Evolutionary conservation across 1,140 invertebrate genomes (phyloP).

Genomic region (Oncopeltus fasciatus): DNA sequence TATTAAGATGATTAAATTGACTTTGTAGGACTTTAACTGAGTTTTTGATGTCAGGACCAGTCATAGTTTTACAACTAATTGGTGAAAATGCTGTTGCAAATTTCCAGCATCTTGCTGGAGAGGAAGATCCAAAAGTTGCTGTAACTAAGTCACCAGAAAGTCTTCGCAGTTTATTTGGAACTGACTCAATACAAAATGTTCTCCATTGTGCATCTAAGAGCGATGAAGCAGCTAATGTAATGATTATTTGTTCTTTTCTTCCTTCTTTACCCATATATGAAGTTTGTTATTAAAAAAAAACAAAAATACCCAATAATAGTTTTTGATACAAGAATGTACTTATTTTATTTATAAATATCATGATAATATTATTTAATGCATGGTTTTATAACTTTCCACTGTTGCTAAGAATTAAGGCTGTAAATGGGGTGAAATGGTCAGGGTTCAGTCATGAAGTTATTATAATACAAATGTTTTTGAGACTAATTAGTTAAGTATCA

Average conservation of each 20-base stretch:
- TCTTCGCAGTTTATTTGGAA: conserved; percentile 57
- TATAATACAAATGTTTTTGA: too few relatives aligned
- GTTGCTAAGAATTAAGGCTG: too few relatives aligned
- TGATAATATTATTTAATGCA: too few relatives aligned
- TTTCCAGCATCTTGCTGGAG: conserved; percentile 47
- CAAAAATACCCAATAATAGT: too few relatives aligned
- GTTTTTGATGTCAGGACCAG: conserved; percentile 51
- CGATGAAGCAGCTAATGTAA: neutral
- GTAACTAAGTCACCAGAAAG: conserved; percentile 39
- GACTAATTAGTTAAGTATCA: too few relatives aligned
- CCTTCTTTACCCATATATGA: neutral
- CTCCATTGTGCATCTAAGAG: conserved; percentile 45
- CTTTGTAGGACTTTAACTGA: conserved; percentile 36
- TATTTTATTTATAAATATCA: too few relatives aligned
- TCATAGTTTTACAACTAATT: conserved; percentile 58
- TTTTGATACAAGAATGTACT: too few relatives aligned
- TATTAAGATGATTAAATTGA: too few relatives aligned
- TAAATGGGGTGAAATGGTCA: too few relatives aligned
- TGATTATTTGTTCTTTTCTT: neutral
- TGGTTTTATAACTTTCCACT: too few relatives aligned
- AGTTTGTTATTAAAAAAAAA: neutral
- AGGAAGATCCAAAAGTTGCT: conserved; percentile 48
- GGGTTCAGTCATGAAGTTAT: too few relatives aligned
- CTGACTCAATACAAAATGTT: conserved; percentile 51
- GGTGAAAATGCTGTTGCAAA: conserved; percentile 49